Conservation (phyloP, 2,113 vertebrate species). For the Dinomys branickii region DNA sequence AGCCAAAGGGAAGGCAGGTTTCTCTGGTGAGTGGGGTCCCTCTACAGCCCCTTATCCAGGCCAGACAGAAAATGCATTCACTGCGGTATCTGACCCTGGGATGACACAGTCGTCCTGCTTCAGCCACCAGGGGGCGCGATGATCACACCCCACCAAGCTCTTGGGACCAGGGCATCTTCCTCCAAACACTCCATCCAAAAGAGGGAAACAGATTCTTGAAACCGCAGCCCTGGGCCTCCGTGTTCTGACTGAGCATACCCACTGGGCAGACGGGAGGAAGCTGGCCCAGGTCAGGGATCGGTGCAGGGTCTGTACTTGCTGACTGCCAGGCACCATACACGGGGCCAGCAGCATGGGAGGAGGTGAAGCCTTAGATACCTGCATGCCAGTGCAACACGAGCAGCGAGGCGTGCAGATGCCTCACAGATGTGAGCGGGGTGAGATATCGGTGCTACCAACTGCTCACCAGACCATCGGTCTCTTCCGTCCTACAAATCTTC, state of each 20-base stretch:
- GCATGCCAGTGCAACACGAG: background rate
- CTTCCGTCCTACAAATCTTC: background rate
- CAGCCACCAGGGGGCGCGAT: conserved; percentile 60
- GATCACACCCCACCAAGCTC: background rate
- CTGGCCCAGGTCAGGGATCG: background rate
- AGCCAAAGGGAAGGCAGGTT: background rate
- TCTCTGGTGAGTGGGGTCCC: background rate
- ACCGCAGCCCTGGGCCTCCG: background rate
- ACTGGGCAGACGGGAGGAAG: background rate
- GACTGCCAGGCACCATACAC: background rate
- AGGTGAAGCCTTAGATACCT: background rate
- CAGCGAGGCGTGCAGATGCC: background rate
- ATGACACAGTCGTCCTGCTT: background rate
- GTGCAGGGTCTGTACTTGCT: background rate
- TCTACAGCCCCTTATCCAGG: too few species aligned
- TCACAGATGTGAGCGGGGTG: background rate
- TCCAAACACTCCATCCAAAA: background rate
- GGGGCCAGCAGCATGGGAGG: background rate
- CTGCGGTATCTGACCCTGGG: rapidly evolving
- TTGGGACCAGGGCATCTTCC: background rate
- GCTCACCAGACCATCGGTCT: background rate
- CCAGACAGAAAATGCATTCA: background rate
- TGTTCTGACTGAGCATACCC: background rate
- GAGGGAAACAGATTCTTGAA: background rate
- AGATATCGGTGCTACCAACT: background rate